Evolutionary conservation across 2,797 vertebrate genomes (phyloP).

Genomic region (Enteromius unitaeniatus): DNA sequence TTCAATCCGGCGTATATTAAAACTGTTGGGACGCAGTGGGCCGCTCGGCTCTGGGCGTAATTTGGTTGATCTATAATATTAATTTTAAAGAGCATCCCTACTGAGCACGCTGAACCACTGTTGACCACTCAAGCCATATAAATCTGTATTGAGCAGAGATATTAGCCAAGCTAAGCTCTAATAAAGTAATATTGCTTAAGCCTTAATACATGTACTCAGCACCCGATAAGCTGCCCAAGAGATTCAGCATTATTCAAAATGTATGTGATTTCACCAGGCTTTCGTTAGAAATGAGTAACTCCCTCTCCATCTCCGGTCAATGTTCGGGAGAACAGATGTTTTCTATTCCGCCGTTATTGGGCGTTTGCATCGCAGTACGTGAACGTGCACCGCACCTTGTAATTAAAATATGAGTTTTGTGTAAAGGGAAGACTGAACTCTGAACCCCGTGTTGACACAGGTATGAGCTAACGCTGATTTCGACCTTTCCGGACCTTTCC

Average conservation of each 20-base stretch:
- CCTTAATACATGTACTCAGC: constrained; percentile 70
- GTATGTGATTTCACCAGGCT: constrained; percentile 66
- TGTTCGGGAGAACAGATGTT: constrained; percentile 53
- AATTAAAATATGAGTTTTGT: constrained; percentile 59
- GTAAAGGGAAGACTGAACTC: constrained; percentile 28
- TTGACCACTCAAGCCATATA: constrained; percentile 70
- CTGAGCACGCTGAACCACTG: constrained; percentile 63
- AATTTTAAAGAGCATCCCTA: constrained; percentile 67
- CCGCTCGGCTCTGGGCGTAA: constrained; percentile 57
- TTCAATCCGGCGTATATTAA: constrained; percentile 54
- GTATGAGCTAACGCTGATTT: constrained; percentile 31
- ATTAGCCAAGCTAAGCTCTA: constrained; percentile 72
- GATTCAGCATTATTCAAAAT: constrained; percentile 68
- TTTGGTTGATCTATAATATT: constrained; percentile 68
- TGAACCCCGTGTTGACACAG: constrained; percentile 18
- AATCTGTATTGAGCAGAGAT: constrained; percentile 68
- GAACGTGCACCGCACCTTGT: constrained; percentile 43
- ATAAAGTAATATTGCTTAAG: constrained; percentile 71
- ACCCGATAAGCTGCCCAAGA: constrained; percentile 69
- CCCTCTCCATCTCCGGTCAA: constrained; percentile 60
- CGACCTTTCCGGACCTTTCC: constrained; percentile 39
- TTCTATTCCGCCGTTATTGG: constrained; percentile 52
- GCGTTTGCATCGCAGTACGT: constrained; percentile 42
- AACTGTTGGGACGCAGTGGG: constrained; percentile 55
- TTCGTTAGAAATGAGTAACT: constrained; percentile 66